Evolutionary conservation across 2,888 invertebrate genomes (phyloP).

Genomic region (Hirtodrosophila trivittata): DNA sequence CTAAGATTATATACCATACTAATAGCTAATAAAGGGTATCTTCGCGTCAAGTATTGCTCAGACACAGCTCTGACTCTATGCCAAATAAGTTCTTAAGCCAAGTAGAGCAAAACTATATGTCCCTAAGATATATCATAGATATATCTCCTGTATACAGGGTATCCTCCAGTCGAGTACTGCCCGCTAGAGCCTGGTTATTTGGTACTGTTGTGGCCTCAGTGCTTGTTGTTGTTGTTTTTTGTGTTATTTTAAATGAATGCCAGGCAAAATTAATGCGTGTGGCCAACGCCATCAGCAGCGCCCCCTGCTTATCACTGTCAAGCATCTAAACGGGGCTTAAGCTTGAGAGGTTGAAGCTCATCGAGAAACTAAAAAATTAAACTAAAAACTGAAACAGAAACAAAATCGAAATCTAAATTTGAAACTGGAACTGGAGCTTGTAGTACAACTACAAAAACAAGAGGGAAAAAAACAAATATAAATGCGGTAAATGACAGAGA

Average conservation of each 20-base stretch:
- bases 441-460: too few species aligned
- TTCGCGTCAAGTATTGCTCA: too few species aligned
- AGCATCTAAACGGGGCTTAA: constrained; percentile 44
- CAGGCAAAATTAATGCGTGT: constrained; percentile 77
- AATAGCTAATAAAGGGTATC: too few species aligned
- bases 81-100: too few species aligned
- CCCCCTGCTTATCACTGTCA: constrained; percentile 75
- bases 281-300: constrained; percentile 74
- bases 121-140: too few species aligned
- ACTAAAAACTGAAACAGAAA: constrained; percentile 19
- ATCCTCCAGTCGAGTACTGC: too few species aligned
- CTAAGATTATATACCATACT: too few species aligned
- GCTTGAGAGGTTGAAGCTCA: constrained; percentile 21
- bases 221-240: constrained; percentile 22
- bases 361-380: constrained; percentile 6
- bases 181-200: neutral
- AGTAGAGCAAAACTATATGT: too few species aligned
- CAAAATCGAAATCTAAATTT: constrained; percentile 26
- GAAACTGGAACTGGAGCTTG: constrained; percentile 24
- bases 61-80: too few species aligned
- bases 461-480: too few species aligned
- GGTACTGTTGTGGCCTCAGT: neutral
- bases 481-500: constrained; percentile 37
- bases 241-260: constrained; percentile 67
- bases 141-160: too few species aligned